Percentiles rank a stretch among this genome's conserved stretches.
phyloP scores from a whole-genome alignment of 53 echinoderm and acorn worm species.

The Temnopleurus reevesii region DNA sequence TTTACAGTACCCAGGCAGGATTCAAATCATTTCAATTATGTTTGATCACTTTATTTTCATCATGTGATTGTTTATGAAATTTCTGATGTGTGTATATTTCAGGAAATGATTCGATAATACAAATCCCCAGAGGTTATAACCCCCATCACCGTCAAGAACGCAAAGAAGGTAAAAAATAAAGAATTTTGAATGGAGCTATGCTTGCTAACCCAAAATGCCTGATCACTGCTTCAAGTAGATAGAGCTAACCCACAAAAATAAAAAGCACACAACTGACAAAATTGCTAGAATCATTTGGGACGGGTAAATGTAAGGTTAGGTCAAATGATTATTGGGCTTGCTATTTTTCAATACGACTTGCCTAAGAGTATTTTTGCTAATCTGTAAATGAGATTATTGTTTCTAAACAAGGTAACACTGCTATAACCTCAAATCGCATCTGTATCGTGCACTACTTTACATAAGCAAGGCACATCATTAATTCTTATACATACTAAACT shows the following conservation, averaged over 20 bases:
- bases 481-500: no score
- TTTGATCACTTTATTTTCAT: no score
- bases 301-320: background rate
- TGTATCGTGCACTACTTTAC: no score
- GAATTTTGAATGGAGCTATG: constrained; percentile 19
- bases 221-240: constrained; percentile 11
- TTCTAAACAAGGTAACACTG: no score
- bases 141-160: constrained; percentile 49
- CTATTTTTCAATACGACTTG: no score
- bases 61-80: constrained; percentile 23
- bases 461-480: no score
- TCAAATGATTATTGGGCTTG: no score
- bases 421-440: no score
- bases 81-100: constrained; percentile 53
- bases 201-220: constrained; percentile 5
- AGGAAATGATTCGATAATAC: constrained; percentile 55
- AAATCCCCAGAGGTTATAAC: constrained; percentile 57
- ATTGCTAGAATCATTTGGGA: background rate
- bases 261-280: background rate
- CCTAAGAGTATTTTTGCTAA: no score
- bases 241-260: background rate
- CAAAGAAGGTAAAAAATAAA: constrained; percentile 52
- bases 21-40: no score
- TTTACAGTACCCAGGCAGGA: no score
- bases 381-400: no score